Evolutionary conservation across 2,888 invertebrate species (phyloP).

Genomic region (Busseola fusca): DNA sequence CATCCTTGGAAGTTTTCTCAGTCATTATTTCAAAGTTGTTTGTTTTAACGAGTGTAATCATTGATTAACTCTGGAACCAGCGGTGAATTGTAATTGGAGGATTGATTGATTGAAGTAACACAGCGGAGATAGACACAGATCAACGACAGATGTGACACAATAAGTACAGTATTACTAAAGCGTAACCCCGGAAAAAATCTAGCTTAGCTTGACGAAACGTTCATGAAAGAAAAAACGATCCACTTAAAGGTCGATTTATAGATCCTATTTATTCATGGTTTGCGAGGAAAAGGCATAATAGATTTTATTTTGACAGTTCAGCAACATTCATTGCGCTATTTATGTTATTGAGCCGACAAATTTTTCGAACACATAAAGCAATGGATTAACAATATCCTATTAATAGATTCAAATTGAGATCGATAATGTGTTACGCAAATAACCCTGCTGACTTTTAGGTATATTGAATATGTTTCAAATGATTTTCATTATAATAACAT

Average conservation of each 20-base stretch:
- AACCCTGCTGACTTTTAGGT: background rate
- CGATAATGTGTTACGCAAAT: no score
- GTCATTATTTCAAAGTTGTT: no score
- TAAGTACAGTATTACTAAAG: slow-evolving; percentile 16
- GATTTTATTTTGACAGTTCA: no score
- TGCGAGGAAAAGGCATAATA: background rate
- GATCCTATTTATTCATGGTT: slow-evolving; percentile 18
- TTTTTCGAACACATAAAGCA: no score
- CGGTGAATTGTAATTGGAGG: no score
- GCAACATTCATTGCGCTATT: no score
- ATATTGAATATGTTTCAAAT: background rate
- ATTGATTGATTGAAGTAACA: no score
- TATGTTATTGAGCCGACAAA: no score
- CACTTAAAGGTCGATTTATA: slow-evolving; percentile 1
- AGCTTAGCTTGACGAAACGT: background rate
- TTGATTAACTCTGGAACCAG: background rate
- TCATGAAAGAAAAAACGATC: background rate
- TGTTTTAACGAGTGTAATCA: no score
- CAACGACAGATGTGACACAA: background rate
- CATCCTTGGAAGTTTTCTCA: background rate
- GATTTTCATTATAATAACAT: background rate
- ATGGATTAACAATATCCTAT: no score
- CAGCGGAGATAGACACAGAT: background rate
- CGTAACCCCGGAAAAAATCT: slow-evolving; percentile 10
- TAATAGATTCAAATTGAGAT: no score